Conservation (phyloP, 2,113 vertebrate genomes). For the Poeciliopsis prolifica region DNA sequence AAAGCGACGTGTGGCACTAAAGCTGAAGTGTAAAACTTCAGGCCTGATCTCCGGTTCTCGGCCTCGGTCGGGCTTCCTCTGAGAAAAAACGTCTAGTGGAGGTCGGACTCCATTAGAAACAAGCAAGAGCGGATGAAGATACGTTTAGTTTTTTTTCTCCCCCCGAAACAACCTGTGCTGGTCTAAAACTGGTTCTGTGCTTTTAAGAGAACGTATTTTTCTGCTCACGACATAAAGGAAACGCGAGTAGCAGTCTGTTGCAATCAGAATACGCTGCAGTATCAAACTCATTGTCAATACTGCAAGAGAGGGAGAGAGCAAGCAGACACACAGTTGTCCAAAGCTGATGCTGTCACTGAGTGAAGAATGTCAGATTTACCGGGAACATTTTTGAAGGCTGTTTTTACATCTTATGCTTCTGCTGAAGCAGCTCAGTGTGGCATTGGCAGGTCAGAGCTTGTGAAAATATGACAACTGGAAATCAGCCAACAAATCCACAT, state of each 20-base stretch:
- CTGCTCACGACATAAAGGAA: too few relatives aligned
- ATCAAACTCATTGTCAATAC: too few relatives aligned
- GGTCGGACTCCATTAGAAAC: slow-evolving; percentile 34
- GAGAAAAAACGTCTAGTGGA: slow-evolving; percentile 39
- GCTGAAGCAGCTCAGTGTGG: too few relatives aligned
- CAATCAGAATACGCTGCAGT: neutral
- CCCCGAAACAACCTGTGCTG: slow-evolving; percentile 14
- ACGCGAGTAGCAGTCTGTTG: neutral
- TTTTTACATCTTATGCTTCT: too few relatives aligned
- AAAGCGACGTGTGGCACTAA: slow-evolving; percentile 2
- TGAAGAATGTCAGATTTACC: neutral
- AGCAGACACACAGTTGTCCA: neutral
- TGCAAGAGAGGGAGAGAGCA: too few relatives aligned
- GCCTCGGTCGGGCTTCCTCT: slow-evolving; percentile 12
- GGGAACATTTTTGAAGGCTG: too few relatives aligned
- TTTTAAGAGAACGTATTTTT: neutral
- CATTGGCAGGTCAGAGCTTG: too few relatives aligned
- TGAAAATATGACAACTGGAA: neutral
- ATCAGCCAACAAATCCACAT: neutral
- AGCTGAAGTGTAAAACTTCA: neutral
- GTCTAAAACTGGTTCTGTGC: slow-evolving; percentile 16
- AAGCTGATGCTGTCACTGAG: neutral
- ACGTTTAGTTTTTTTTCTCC: slow-evolving; percentile 33
- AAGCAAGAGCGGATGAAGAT: slow-evolving; percentile 46
- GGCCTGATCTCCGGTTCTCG: slow-evolving; percentile 13